Conservation (phyloP, 2,113 vertebrate species). For the Hemichromis elongatus region DNA sequence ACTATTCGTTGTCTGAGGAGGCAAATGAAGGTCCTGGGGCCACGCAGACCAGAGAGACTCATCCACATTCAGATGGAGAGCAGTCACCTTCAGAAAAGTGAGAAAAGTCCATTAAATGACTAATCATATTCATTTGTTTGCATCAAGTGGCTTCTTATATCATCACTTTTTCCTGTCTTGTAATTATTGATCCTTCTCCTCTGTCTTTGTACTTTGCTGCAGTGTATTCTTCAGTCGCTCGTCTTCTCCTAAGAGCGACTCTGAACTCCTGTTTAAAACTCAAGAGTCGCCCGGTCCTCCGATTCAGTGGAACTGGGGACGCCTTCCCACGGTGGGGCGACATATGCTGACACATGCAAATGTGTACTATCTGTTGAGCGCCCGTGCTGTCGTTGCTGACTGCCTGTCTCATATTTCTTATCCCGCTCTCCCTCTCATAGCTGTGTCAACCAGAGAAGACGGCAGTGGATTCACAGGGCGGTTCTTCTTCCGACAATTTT, state of each 20-base stretch:
- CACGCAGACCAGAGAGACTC: slow-evolving; percentile 41
- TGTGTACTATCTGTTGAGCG: neutral
- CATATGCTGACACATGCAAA: neutral
- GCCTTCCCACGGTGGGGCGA: slow-evolving; percentile 80
- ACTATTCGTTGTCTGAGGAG: slow-evolving; percentile 72
- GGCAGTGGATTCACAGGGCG: slow-evolving; percentile 17
- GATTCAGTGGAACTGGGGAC: slow-evolving; percentile 92
- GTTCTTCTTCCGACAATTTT: slow-evolving; percentile 18
- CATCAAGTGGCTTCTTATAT: neutral
- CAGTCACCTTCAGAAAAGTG: slow-evolving; percentile 70
- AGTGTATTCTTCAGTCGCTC: slow-evolving; percentile 61
- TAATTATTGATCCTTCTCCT: neutral
- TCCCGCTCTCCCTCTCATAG: slow-evolving; percentile 25
- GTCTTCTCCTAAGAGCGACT: slow-evolving; percentile 86
- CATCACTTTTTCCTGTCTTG: neutral
- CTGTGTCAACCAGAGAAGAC: slow-evolving; percentile 55
- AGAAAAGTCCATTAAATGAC: neutral
- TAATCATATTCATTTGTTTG: neutral
- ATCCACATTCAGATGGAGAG: slow-evolving; percentile 81
- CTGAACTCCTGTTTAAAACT: slow-evolving; percentile 80
- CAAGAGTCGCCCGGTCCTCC: slow-evolving; percentile 73
- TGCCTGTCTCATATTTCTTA: neutral
- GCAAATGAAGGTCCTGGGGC: slow-evolving; percentile 34
- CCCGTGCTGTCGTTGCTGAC: neutral
- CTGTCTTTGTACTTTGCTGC: neutral